A percentile compares a stretch with the other conserved stretches of the same genome.
Evolutionary conservation across 2,888 invertebrate genomes (phyloP).

Genomic region (Hydraecia micacea): DNA sequence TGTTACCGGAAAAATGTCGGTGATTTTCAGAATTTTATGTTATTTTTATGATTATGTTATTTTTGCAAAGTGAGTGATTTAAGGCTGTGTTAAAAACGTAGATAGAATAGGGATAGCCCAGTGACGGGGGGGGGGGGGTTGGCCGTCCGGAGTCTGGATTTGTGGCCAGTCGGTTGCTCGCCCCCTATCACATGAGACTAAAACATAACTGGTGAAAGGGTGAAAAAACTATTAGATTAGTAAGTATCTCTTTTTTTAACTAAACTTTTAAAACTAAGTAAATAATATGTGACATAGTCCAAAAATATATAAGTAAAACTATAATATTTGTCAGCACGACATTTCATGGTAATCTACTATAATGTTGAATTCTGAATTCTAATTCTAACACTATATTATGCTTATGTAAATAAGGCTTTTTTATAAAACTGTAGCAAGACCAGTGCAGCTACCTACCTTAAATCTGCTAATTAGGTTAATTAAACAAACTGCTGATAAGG

Average conservation of each 20-base stretch:
- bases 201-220: neutral
- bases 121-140: too few relatives aligned
- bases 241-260: neutral
- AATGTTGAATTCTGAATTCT: conserved; percentile 1
- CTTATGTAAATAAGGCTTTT: conserved; percentile 11
- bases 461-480: conserved; percentile 34
- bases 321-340: neutral
- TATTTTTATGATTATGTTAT: too few relatives aligned
- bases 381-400: neutral
- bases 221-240: neutral
- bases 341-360: conserved; percentile 13
- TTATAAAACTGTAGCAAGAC: conserved; percentile 3
- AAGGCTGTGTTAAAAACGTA: neutral
- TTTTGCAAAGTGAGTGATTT: neutral
- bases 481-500: conserved; percentile 33
- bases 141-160: neutral
- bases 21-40: neutral
- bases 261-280: neutral
- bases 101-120: too few relatives aligned
- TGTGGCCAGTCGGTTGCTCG: neutral
- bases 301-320: neutral
- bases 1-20: neutral
- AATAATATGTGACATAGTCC: neutral
- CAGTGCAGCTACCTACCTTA: conserved; percentile 3
- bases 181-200: neutral